phyloP scores from a whole-genome alignment of 2,113 vertebrate genomes.

The Campylorhamphus procurvoides region DNA sequence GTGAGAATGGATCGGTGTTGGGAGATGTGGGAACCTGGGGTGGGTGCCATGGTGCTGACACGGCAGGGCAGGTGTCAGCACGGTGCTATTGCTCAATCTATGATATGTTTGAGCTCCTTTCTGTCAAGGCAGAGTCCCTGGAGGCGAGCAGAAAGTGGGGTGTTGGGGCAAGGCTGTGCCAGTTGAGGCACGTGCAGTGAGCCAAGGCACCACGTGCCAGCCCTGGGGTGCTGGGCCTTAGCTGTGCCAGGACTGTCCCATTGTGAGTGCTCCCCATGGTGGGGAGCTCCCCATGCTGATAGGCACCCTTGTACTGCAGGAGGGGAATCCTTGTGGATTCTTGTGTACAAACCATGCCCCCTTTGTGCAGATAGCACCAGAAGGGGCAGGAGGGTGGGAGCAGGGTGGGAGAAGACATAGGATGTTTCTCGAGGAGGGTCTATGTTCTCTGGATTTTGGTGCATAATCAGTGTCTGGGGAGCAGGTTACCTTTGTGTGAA shows the following conservation, averaged over 20 bases:
- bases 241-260: neutral
- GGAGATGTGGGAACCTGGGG: neutral
- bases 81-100: neutral
- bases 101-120: neutral
- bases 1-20: accelerated
- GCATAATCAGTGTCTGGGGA: accelerated
- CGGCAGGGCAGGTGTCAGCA: conserved; percentile 22
- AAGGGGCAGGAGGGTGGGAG: neutral
- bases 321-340: neutral
- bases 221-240: neutral
- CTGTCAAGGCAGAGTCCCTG: neutral
- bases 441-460: neutral
- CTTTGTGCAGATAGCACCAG: neutral
- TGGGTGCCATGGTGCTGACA: neutral
- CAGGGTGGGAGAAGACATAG: accelerated
- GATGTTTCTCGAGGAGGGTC: neutral
- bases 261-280: accelerated
- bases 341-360: neutral
- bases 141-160: neutral
- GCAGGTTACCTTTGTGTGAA: neutral
- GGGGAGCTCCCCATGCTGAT: neutral
- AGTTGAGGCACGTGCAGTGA: neutral
- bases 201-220: accelerated
- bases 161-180: accelerated
- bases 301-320: accelerated